Conservation (phyloP, 2,888 invertebrate species). For the Criorhina ranunculi region DNA sequence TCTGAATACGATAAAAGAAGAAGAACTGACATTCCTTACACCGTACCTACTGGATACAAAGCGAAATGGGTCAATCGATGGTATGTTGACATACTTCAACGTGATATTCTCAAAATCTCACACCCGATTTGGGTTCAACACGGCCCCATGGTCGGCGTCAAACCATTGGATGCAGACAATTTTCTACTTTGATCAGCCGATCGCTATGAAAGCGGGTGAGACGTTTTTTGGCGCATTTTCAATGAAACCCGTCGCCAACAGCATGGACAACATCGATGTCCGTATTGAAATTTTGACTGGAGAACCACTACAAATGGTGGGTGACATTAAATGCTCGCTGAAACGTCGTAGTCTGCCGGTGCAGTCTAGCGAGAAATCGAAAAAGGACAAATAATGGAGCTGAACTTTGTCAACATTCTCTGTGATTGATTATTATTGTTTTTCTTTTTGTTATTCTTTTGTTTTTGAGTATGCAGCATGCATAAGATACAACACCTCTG, state of each 20-base stretch:
- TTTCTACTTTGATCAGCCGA: constrained; percentile 97
- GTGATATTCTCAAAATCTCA: constrained; percentile 99
- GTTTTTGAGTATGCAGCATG: constrained; percentile 45
- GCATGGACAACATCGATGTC: constrained; percentile 76
- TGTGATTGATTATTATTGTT: constrained; percentile 4
- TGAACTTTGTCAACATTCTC: neutral
- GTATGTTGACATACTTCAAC: constrained; percentile 98
- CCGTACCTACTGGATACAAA: constrained; percentile 91
- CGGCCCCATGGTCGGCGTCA: constrained; percentile 97
- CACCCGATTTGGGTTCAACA: constrained; percentile 97
- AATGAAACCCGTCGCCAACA: constrained; percentile 85
- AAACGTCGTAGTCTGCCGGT: constrained; percentile 13
- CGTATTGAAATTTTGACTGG: constrained; percentile 74
- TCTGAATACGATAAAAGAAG: constrained; percentile 95
- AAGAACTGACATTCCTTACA: constrained; percentile 94
- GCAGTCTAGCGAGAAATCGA: neutral
- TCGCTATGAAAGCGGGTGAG: constrained; percentile 95
- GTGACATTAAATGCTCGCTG: constrained; percentile 50
- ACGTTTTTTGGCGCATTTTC: constrained; percentile 94
- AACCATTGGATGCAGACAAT: constrained; percentile 98
- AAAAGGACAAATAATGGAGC: constrained; percentile 1
- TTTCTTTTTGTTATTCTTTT: constrained; percentile 4
- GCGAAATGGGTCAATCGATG: constrained; percentile 96
- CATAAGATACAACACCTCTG: neutral
- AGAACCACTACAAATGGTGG: constrained; percentile 60